Evolutionary conservation across 2,888 invertebrate species (phyloP), one percentile per base, ranked within the genome.

Genomic region (Pyralis farinalis): DNA sequence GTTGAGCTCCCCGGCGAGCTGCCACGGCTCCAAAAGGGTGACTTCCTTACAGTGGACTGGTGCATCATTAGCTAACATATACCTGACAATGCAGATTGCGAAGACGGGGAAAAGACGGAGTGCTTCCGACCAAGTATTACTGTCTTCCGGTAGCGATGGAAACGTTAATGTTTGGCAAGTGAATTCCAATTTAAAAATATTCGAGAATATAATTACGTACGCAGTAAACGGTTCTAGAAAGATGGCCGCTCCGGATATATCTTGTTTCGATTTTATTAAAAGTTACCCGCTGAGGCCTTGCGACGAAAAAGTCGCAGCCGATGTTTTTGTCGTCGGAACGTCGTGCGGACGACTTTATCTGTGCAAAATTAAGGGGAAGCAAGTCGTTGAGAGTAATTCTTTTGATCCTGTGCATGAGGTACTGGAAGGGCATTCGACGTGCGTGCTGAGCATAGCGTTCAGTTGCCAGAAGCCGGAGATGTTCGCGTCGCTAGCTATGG

Each of bases 261-360:
- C 59, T 3, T 84, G 85, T 46, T 84, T 87, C 25, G 86, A 85
- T 38, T 85, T 82, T 35, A 71, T 77, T 0, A 83, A 73, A 44
- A 56, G 59, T 0, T 72, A 51, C 29, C 78, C 82, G 0, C 42
- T 81, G 0, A 54, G 76, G 0, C 69, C 78, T 0, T 57, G 63
- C 8, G 72, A 74, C 0, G 71, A 82, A 30, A 76, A 68, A 11
- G 53, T 63, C 0, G 53, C 71, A 0, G 73, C 72, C 5, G 78
- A 84, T 10, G 47, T 83, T 0, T 86, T 87, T 27, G 80, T 83
- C 0, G 84, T 84, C 0, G 86, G 86, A 0, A 58, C 78, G 0
- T 76, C 66, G 7, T 61, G 65, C 4, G 87, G 87, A 0, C 47
- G 51, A 7, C 34, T 87, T 5, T 76, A 60, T 21, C 37, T 83